Evolutionary conservation across 2,113 vertebrate genomes (phyloP), one percentile per base, ranked within the genome.

Genomic region (Corydoras sp.): DNA sequence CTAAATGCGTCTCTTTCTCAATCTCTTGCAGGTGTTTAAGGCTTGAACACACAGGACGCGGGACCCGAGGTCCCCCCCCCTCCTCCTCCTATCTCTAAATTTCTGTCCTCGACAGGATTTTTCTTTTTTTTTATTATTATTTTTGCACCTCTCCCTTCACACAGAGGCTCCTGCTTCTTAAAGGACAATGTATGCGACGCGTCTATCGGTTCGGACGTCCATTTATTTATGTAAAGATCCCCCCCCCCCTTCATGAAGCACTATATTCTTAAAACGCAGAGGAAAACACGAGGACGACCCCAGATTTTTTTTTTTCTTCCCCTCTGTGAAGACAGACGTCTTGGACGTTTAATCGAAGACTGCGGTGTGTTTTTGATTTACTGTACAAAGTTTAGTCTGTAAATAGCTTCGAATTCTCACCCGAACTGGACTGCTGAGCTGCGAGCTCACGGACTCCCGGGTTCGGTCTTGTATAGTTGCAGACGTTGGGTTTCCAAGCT

Each of bases 11-110:
- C 13, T 72, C 85, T 92, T 84, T 90, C 89, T 92, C 92, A 90
- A 93, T 97, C 92, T 95, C 89, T 94, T 94, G 94, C 96, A 98
- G 95, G 96, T 97, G 93, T 94, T 88, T 88, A 88, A 88, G 88
- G 89, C 85, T 74, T 82, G 79, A 89, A 83, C 77, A 82, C 79
- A 81, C 84, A 82, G 87, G 89, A 90, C 88, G 85, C 83, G 83
- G 85, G 87, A 89, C 81, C 88, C 86, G 91, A 90, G 18, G 18
- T 24, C 18, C 18, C 18, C 18, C 18, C 84, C 87, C 78, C 80
- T 80, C 75, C 81, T 80, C 76, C 14, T 67, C 64, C 35, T 43
- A 43, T 43, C 35, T 43, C 85, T 89, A 87, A 80, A 84, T 89
- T 62, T 86, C 85, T 85, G 83, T 89, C 85, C 85, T 81, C 85